phyloP scores from a whole-genome alignment of 37 sponge, comb jelly and placozoan genomes.

The Ianthella basta region DNA sequence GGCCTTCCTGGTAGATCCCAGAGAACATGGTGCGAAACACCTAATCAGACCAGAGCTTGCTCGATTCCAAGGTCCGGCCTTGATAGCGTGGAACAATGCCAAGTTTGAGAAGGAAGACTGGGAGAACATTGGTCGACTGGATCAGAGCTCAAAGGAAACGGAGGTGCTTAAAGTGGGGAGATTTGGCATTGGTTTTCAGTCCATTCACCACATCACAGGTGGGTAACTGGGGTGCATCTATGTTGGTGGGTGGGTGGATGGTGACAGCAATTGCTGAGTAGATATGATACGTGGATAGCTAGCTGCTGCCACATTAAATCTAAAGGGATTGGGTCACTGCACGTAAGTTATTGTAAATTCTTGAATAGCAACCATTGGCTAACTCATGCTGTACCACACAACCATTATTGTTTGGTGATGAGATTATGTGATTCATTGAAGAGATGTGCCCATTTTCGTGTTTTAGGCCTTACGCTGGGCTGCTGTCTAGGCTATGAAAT shows the following conservation, averaged over 20 bases:
- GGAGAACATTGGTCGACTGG: conserved; percentile 54
- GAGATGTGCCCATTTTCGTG: too few species aligned
- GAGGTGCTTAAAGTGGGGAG: conserved; percentile 78
- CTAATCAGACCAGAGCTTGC: conserved; percentile 37
- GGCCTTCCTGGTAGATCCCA: conserved; percentile 60
- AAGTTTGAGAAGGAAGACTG: conserved; percentile 69
- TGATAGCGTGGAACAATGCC: conserved; percentile 72
- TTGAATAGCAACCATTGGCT: too few species aligned
- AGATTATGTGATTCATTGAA: too few species aligned
- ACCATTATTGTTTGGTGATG: too few species aligned
- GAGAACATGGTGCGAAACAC: conserved; percentile 36
- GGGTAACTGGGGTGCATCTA: conserved; percentile 29
- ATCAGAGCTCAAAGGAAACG: conserved; percentile 65
- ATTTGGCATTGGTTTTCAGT: conserved; percentile 84
- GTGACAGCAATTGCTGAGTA: too few species aligned
- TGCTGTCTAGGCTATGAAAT: too few species aligned
- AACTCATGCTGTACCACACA: too few species aligned
- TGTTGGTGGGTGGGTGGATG: conserved; percentile 40
- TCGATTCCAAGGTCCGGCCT: conserved; percentile 75
- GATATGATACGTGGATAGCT: too few species aligned
- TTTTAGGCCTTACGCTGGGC: too few species aligned
- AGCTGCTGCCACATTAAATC: too few species aligned
- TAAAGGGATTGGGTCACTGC: too few species aligned
- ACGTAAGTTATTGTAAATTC: too few species aligned
- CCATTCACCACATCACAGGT: conserved; percentile 87